Evolutionary conservation across 2,797 vertebrate genomes (phyloP), one percentile per base, ranked within the genome.

Genomic region (Odontamblyopus rebecca): DNA sequence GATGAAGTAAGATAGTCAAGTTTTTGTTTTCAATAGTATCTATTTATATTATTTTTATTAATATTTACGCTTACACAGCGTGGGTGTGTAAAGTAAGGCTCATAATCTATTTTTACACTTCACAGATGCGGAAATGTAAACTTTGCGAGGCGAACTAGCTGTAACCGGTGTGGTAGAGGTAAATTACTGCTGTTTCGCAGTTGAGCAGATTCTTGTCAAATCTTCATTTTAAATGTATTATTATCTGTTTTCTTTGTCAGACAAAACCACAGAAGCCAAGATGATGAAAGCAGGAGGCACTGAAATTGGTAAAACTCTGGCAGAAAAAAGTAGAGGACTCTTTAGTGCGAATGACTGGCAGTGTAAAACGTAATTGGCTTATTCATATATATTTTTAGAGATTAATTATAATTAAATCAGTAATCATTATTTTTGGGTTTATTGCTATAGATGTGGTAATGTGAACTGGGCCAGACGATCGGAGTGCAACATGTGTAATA

Each of bases 261-360:
- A 99, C 78, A 98, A 98, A 93, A 98, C 96, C 1, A 97, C 96
- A 18, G 97, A 99, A 75, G 97, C 97, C 19, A 99, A 98, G 89
- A 96, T 99, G 96, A 99, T 99, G 98, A 99, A 99, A 91, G 97
- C 98, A 0, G 98, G 97, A 66, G 98, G 98, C 2, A 99, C 98
- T 2, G 98, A 99, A 88, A 98, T 99, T 72, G 98, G 98, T 19
- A 99, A 99, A 92, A 99, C 97, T 0, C 94, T 99, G 27, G 98
- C 98, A 4, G 98, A 99, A 84, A 99, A 99, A 88, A 99, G 97
- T 65, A 93, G 95, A 72, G 98, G 98, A 67, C 96, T 99, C 59
- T 99, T 98, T 90, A 99, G 97, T 75, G 97, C 97, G n/a, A 98
- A 98, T 67, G 98, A 99, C 77, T 98, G 98, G 98, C 98, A 99